Evolutionary conservation across 2,797 vertebrate species (phyloP).

Genomic region (Sarcophilus harrisii): DNA sequence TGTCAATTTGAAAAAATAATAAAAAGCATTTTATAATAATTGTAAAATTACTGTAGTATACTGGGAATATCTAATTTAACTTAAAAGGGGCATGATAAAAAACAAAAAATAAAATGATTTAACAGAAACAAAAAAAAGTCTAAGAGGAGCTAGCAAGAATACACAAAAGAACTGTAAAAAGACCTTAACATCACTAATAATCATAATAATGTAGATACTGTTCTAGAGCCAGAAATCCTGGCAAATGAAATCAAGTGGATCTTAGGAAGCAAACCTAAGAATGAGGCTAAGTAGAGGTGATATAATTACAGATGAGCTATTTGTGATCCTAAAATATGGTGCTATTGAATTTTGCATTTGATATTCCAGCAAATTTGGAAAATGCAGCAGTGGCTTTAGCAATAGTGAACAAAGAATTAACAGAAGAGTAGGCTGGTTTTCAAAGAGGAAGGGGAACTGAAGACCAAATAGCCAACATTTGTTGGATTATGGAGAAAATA

Average conservation of each 20-base stretch:
- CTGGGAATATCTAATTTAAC: slow-evolving; percentile 12
- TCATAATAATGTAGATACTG: background rate
- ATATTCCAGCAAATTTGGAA: background rate
- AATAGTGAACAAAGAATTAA: background rate
- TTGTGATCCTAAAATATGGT: background rate
- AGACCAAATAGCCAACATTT: background rate
- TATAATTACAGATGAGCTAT: background rate
- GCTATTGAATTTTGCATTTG: background rate
- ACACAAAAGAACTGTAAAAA: background rate
- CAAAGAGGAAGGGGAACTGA: background rate
- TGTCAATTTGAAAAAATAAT: background rate
- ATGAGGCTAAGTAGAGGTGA: background rate
- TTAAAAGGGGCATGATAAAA: background rate
- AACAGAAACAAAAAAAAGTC: background rate
- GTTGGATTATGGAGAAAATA: background rate
- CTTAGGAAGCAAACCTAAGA: background rate
- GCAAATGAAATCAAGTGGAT: background rate
- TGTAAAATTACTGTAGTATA: background rate
- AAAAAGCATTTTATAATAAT: background rate
- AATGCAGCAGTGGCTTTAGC: background rate
- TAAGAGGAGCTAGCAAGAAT: background rate
- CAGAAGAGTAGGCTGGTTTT: background rate
- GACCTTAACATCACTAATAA: background rate
- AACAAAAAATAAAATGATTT: background rate
- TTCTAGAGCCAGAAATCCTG: background rate